These are phyloP conservation scores for Maconellicoccus hirsutus DNA, from an alignment of 1,140 invertebrate genomes.

Conservation along the genomic window DNA sequence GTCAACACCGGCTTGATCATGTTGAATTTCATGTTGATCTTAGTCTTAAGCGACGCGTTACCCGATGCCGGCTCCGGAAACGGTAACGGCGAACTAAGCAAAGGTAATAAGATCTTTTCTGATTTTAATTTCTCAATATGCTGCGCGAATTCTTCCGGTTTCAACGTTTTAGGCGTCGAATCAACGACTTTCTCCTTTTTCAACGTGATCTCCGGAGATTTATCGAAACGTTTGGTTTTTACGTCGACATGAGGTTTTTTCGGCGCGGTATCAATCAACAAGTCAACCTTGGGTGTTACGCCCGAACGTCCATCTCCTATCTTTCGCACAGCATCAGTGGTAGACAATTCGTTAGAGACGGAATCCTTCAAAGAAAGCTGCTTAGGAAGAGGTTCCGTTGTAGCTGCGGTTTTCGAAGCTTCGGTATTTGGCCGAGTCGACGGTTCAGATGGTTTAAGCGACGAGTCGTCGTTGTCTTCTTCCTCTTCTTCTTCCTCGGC, in stretches of 20 bases:
- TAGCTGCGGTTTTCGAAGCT: too few species aligned
- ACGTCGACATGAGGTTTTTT: not conserved
- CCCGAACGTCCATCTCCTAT: too few species aligned
- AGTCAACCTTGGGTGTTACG: too few species aligned
- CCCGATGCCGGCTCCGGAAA: not conserved
- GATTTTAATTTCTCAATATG: not conserved
- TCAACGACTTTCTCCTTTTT: not conserved
- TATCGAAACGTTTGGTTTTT: not conserved
- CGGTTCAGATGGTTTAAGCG: too few species aligned
- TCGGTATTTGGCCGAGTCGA: too few species aligned
- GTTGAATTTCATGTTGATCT: constrained; percentile 16
- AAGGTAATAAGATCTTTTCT: not conserved
- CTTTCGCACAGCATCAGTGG: too few species aligned
- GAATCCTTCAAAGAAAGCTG: too few species aligned
- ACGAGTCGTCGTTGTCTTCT: not conserved
- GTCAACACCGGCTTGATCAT: not conserved
- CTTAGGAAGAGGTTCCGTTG: too few species aligned
- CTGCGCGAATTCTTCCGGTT: not conserved
- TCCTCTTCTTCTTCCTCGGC: constrained; percentile 11
- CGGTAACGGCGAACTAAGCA: not conserved
- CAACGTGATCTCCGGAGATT: not conserved
- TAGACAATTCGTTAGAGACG: too few species aligned
- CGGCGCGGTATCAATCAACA: too few species aligned
- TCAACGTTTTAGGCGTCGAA: not conserved
- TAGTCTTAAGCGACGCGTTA: not conserved